These are phyloP conservation scores for Phocoena sinus DNA, from an alignment of 2,113 vertebrate species.

Conservation along the genomic window DNA sequence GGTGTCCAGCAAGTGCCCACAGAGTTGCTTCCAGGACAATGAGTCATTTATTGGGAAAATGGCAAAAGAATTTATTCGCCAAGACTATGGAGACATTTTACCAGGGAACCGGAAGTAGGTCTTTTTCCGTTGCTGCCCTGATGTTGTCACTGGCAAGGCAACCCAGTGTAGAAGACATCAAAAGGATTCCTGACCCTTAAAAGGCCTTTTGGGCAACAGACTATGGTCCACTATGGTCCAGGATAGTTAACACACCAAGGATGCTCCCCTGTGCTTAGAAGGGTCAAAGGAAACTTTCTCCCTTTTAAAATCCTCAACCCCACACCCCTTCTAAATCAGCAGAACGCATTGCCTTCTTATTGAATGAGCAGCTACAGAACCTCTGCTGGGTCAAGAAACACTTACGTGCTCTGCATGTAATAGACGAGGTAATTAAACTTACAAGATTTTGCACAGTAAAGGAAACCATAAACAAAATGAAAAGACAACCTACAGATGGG, in stretches of 20 bases:
- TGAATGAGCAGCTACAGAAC: not conserved
- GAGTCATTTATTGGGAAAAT: constrained; percentile 19
- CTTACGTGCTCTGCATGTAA: not conserved
- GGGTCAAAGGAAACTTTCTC: not conserved
- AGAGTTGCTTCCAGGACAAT: not conserved
- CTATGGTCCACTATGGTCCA: not conserved
- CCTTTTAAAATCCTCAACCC: not conserved
- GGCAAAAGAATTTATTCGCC: not conserved
- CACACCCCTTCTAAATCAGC: not conserved
- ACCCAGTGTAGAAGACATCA: not conserved
- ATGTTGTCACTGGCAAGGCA: constrained; percentile 24
- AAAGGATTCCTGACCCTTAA: not conserved
- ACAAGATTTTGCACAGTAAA: not conserved
- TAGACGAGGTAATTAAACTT: not conserved
- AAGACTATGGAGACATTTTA: not conserved
- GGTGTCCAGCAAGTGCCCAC: constrained; percentile 29
- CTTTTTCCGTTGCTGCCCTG: not conserved
- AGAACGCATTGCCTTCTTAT: not conserved
- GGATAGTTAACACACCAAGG: not conserved
- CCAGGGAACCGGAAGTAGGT: not conserved
- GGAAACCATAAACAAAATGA: not conserved
- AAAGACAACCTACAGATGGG: not conserved
- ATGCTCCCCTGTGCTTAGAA: not conserved
- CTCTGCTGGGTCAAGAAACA: not conserved
- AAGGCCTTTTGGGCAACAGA: not conserved